Base-by-base conservation (phyloP, 2,797 vertebrate genomes). In the Moxostoma hubbsi region DNA sequence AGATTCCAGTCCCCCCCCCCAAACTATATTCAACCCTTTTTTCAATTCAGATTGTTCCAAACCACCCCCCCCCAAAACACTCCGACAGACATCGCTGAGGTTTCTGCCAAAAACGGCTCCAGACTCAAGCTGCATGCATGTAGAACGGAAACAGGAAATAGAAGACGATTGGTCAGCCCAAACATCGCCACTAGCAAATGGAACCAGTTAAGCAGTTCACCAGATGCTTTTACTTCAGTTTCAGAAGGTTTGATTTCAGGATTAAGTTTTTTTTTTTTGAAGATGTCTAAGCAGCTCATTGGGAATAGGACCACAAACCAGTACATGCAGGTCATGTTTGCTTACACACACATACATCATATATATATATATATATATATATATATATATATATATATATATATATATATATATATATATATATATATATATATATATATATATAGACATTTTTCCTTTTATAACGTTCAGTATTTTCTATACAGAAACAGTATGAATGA, bases 401-500 rank as follows among this genome's bases (percentile, higher is more conserved):
- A 55, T 68, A 67, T 89, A 90, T 87, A 95, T 95, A 96, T 90
- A 86, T 89, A 73, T 89, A 70, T 81, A 88, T 85, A 85, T 89
- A 64, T 46, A 43, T 13, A 16, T 87, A 65, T 53, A 73, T 70
- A 71, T 84, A 55, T 74, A 46, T 62, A 55, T 68, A 67, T 89
- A 90, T 87, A 95, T 95, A 96, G 95, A 96, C 94, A 96, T 94
- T 94, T 93, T 89, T 75, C n/a, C 92, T 95, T 94, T 95, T 90
- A 88, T 87, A 95, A 97, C 97, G 98, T 98, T 98, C 96, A 97
- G 94, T 95, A 91, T 87, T 96, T 96, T 96, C 95, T 97, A 96
- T 96, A 97, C 95, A 97, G 95, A 97, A 96, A 98, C 94, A 96
- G 94, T 95, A 97, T 97, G 97, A 96, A 95, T 96, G 97, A 96